Evolutionary conservation across 2,113 vertebrate genomes (phyloP).

Genomic region (Lipophrys pholis): DNA sequence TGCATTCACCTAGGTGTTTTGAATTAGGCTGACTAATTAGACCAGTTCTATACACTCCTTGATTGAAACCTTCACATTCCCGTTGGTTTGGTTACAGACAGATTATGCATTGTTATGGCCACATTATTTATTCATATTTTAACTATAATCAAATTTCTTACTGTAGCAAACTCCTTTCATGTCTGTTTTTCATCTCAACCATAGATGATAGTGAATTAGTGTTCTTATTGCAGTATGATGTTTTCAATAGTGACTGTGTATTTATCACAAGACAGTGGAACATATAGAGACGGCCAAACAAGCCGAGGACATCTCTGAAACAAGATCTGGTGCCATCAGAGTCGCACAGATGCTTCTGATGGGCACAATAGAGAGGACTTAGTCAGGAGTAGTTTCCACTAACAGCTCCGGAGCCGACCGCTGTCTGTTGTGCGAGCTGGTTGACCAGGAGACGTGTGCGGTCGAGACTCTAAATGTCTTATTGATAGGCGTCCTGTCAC

Average conservation of each 20-base stretch:
- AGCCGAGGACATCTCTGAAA: constrained; percentile 50
- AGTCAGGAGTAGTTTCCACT: constrained; percentile 57
- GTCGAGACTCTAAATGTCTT: constrained; percentile 12
- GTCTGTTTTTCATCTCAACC: background rate
- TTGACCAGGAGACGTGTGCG: constrained; percentile 32
- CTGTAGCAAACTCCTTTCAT: background rate
- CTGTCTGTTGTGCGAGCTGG: constrained; percentile 51
- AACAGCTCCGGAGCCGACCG: constrained; percentile 48
- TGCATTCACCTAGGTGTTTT: constrained; percentile 29
- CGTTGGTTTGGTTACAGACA: background rate
- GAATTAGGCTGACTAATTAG: constrained; percentile 28
- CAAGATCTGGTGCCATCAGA: constrained; percentile 48
- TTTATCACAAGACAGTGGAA: constrained; percentile 13
- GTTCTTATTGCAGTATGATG: background rate
- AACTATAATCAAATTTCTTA: background rate
- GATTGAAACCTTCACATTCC: background rate
- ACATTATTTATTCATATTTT: background rate
- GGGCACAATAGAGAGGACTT: constrained; percentile 47
- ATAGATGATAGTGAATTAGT: constrained; percentile 6
- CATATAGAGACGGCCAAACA: constrained; percentile 4
- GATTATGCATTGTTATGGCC: no score
- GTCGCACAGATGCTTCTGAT: constrained; percentile 25
- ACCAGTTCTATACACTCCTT: background rate
- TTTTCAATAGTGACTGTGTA: constrained; percentile 2
- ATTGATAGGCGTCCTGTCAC: constrained; percentile 38